These are phyloP conservation scores for Popillia japonica DNA, from an alignment of 1,140 invertebrate species.

Conservation along the genomic window DNA sequence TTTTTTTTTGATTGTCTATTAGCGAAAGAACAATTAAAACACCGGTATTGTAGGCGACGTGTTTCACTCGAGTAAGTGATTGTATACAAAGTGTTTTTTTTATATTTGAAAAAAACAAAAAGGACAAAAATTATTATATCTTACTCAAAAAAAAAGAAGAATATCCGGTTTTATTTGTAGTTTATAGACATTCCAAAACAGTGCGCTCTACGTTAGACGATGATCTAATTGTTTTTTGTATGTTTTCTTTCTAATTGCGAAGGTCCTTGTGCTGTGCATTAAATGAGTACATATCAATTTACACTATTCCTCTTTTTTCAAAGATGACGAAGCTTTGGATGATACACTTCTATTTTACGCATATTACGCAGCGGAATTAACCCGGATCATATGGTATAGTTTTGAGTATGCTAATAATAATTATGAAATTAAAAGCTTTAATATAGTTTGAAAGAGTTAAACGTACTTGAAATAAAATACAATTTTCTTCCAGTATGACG, in stretches of 20 bases:
- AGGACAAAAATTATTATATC: no score
- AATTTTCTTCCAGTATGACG: neutral
- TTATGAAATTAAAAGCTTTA: neutral
- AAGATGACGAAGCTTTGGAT: neutral
- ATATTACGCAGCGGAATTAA: neutral
- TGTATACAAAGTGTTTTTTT: no score
- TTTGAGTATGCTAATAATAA: neutral
- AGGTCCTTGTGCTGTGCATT: neutral
- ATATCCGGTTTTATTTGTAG: no score
- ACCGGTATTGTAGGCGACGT: no score
- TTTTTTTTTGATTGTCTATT: no score
- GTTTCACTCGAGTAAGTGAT: no score
- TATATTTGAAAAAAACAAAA: no score
- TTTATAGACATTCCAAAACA: neutral
- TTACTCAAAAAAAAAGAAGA: no score
- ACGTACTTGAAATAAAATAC: no score
- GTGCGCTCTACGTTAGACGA: neutral
- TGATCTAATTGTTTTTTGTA: constrained; percentile 26
- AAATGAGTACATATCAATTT: neutral
- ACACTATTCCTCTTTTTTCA: neutral
- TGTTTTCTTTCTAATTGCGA: constrained; percentile 17
- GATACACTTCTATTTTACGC: neutral
- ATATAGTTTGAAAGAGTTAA: neutral
- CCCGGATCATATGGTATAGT: neutral
- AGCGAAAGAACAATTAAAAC: no score